These are phyloP conservation scores for Abramis brama DNA, from an alignment of 2,113 vertebrate species.

Conservation along the genomic window DNA sequence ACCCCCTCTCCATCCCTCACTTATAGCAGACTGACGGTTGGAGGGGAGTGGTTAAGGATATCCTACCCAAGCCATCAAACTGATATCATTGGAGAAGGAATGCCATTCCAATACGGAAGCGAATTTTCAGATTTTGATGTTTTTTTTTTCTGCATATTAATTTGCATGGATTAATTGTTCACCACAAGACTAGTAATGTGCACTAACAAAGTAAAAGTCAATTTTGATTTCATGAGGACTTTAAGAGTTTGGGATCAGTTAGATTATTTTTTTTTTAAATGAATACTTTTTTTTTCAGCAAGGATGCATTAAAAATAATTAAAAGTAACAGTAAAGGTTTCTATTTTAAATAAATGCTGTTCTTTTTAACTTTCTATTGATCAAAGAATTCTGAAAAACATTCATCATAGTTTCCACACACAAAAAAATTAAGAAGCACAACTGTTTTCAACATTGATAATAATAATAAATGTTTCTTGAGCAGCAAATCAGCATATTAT, in stretches of 20 bases:
- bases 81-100: too few relatives aligned
- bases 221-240: too few relatives aligned
- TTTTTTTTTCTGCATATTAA: too few relatives aligned
- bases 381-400: neutral
- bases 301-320: neutral
- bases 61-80: too few relatives aligned
- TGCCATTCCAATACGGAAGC: too few relatives aligned
- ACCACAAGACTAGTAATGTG: too few relatives aligned
- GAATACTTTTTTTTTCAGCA: neutral
- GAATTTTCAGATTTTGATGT: too few relatives aligned
- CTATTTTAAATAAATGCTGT: neutral
- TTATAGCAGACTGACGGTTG: too few relatives aligned
- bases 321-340: neutral
- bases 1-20: too few relatives aligned
- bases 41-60: too few relatives aligned
- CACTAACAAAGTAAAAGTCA: too few relatives aligned
- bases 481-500: neutral
- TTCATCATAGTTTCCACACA: neutral
- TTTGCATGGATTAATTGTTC: too few relatives aligned
- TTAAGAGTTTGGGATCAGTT: neutral
- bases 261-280: neutral
- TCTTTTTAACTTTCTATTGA: neutral
- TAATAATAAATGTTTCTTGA: neutral
- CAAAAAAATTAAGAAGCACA: neutral
- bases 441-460: neutral